Evolutionary conservation across 37 sponge, comb jelly and placozoan species (phyloP).

Genomic region (Chondrosia reniformis): DNA sequence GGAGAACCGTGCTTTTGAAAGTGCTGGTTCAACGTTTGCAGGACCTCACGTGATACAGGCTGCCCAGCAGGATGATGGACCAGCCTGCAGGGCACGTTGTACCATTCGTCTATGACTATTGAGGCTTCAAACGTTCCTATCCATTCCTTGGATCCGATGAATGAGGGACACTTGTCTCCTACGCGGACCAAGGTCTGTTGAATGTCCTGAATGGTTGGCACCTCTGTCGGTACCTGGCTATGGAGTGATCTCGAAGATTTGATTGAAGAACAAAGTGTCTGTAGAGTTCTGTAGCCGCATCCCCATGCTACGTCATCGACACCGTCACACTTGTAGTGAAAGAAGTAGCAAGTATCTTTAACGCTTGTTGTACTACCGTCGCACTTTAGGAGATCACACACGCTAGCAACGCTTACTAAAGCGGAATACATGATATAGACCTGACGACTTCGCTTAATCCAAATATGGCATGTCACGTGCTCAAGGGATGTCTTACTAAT

Average conservation of each 20-base stretch:
- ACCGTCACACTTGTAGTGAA: constrained; percentile 81
- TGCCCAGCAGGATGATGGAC: constrained; percentile 41
- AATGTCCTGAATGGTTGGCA: constrained; percentile 50
- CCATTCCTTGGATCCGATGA: constrained; percentile 81
- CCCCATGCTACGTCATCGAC: constrained; percentile 91
- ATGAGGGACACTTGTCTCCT: constrained; percentile 78
- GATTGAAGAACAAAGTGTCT: constrained; percentile 84
- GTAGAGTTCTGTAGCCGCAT: constrained; percentile 91
- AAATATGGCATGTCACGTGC: no score
- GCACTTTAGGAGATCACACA: no score
- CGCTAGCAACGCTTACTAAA: no score
- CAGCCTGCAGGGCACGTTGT: constrained; percentile 37
- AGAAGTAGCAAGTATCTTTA: constrained; percentile 60
- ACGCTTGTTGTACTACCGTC: constrained; percentile 26
- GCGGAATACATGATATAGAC: no score
- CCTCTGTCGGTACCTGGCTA: not conserved
- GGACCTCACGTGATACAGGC: constrained; percentile 3
- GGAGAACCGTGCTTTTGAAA: constrained; percentile 74
- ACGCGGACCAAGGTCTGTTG: constrained; percentile 72
- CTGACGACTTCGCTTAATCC: no score
- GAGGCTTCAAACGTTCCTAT: constrained; percentile 86
- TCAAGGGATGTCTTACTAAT: no score
- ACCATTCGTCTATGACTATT: constrained; percentile 58
- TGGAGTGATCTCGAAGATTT: not conserved
- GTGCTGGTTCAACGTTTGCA: constrained; percentile 38